Conservation (phyloP, 2,797 vertebrate species). For the Sandelia bainsii region DNA sequence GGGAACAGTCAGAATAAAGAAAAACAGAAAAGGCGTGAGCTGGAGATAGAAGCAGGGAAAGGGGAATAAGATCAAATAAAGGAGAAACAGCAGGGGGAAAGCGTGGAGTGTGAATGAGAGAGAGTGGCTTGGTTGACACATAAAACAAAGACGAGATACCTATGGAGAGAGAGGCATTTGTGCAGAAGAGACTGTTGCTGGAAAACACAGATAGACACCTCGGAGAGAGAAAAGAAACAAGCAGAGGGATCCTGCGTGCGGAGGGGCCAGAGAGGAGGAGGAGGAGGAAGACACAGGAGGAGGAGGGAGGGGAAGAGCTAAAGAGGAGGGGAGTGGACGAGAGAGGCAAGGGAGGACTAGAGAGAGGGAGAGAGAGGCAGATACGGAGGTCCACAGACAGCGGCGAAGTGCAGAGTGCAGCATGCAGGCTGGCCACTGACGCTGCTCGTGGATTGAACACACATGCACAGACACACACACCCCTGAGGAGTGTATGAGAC, state of each 20-base stretch:
- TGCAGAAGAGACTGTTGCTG: conserved; percentile 64
- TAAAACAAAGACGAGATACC: conserved; percentile 71
- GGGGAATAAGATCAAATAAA: conserved; percentile 65
- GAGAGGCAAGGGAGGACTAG: conserved; percentile 53
- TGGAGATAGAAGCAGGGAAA: conserved; percentile 41
- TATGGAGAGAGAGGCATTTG: conserved; percentile 26
- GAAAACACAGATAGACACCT: conserved; percentile 74
- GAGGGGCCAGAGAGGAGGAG: conserved; percentile 56
- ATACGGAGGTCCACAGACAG: conserved; percentile 63
- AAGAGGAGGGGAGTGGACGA: conserved; percentile 57
- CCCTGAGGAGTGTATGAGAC: conserved; percentile 74
- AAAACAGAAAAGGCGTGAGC: conserved; percentile 19
- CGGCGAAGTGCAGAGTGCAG: conserved; percentile 65
- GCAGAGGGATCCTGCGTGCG: conserved; percentile 47
- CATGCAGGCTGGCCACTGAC: conserved; percentile 64
- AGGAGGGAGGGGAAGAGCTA: conserved; percentile 54
- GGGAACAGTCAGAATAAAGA: conserved; percentile 25
- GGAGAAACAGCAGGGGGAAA: conserved; percentile 42
- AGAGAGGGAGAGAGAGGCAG: conserved; percentile 56
- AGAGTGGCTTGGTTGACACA: conserved; percentile 62
- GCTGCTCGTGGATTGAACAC: conserved; percentile 65
- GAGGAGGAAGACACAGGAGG: conserved; percentile 7
- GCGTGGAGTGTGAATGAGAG: conserved; percentile 23
- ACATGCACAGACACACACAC: conserved; percentile 60
- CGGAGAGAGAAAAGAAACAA: conserved; percentile 56